Evolutionary conservation across 2,113 vertebrate genomes (phyloP), one percentile per base, ranked within the genome.

Genomic region (Notarius quadriscutis): DNA sequence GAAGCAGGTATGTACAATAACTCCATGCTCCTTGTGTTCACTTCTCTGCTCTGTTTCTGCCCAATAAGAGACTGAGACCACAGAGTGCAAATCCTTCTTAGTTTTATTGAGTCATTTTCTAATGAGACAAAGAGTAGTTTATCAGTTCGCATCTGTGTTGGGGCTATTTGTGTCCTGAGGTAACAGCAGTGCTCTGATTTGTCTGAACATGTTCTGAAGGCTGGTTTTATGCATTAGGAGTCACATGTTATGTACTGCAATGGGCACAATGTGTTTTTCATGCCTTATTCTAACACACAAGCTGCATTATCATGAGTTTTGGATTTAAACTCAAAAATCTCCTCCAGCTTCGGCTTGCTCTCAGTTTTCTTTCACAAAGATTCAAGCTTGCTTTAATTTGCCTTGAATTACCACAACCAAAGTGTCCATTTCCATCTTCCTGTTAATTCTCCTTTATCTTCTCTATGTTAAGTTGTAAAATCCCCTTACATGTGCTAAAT

Each of bases 1-100:
- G 86, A 65, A 77, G 60, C 90, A 93, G 93, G 95, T 94, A 94
- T 88, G 94, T 91, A 90, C 87, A 93, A 89, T 81, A 12, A 57
- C 81, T 89, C 65, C 72, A 63, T 83, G 48, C 57, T 62, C 14
- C 20, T 81, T 48, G 20, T 55, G 53, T 27, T 69, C 34, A 5
- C 34, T 48, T 62, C 1, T 27, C 27, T 71, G 71, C 55, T 89
- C 41, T 88, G 72, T 72, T 83, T 84, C 67, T 81, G 60, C 11
- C 63, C 50, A 71, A 86, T 81, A 84, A 89, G 53, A 63, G 8
- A 14, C 25, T 34, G 69, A 81, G 51, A 50, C 41, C 14, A 87
- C 53, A 79, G 34, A 41, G 34, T 0, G 53, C 51, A 85, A 86
- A 88, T 75, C 78, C 48, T 41, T 53, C 15, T 72, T n/a, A 6